These are phyloP conservation scores for Leptodactylus fallax DNA, from an alignment of 2,797 vertebrate species.

Conservation along the genomic window DNA sequence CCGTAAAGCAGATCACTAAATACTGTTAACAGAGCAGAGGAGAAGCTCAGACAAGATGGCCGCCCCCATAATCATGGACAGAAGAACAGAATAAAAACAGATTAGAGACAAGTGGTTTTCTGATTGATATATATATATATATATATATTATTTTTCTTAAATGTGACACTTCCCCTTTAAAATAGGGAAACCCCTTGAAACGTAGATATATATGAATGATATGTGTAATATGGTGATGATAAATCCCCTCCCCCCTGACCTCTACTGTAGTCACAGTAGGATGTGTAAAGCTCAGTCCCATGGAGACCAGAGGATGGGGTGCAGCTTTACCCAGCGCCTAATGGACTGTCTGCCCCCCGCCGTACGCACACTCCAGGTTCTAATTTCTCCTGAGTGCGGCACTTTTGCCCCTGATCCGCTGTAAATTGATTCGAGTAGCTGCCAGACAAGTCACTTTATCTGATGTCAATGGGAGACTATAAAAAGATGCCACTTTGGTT, in stretches of 20 bases:
- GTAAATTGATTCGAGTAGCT: conserved; percentile 55
- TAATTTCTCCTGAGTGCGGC: conserved; percentile 31
- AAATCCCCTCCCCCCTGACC: not conserved
- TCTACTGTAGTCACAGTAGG: not conserved
- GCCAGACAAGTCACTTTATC: conserved; percentile 46
- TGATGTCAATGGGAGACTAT: conserved; percentile 41
- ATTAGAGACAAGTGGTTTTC: too few species aligned
- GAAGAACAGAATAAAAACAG: too few species aligned
- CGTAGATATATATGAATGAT: not conserved
- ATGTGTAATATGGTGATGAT: not conserved
- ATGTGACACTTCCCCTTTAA: too few species aligned
- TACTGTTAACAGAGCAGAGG: too few species aligned
- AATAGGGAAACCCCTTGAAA: too few species aligned
- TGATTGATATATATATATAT: too few species aligned
- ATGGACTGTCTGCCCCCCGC: conserved; percentile 44
- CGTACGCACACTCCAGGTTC: conserved; percentile 56
- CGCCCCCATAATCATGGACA: too few species aligned
- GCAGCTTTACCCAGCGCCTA: conserved; percentile 23
- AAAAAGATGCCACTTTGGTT: conserved; percentile 51
- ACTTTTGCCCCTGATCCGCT: conserved; percentile 53
- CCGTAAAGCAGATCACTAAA: too few species aligned
- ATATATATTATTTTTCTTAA: too few species aligned
- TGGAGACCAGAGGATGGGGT: not conserved
- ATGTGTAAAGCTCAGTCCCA: too few species aligned
- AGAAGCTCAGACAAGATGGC: too few species aligned